Base-by-base conservation (phyloP, 2,888 invertebrate genomes). In the Mycalesis mineus region DNA sequence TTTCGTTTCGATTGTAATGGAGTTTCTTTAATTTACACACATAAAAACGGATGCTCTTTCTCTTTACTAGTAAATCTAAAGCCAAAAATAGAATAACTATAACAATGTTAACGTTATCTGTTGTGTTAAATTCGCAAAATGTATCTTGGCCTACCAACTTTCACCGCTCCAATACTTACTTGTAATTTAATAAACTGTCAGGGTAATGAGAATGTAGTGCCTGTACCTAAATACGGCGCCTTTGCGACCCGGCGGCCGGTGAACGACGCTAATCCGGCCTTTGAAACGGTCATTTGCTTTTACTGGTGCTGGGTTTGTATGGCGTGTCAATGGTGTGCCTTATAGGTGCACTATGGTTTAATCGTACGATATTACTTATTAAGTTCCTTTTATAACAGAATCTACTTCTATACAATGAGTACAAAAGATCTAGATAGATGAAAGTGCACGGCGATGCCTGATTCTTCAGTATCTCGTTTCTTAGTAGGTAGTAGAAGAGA, bases 171-270 rank as follows among this genome's bases (percentile, higher is more conserved):
- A 42, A 51, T 57, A 55, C 52, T 62, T 57, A 52, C 52, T 60
- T 57, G 60, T 62, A 55, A 55, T 60, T 62, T 62, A 62, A 60
- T 62, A 60, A 55, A 57, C 55, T 62, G 62, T 62, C 60, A 55
- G 14, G 11, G 53, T 62, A 62, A 62, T 62, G 62, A 62, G 62
- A 60, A 62, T 60, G 57, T 62, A 62, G 51, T 57, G 47, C 9
- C 44, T 41, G 45, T n/a, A 28, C 14, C 29, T 13, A 55, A 57
- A 50, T 37, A 56, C 50, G 49, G 55, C 52, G 40, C 53, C 48
- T 51, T 59, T 40, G 60, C 62, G 55, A 58, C 49, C 52, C 51
- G 52, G 29, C 22, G 22, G 33, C 37, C 58, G 39, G 48, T 31
- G 33, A 50, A 28, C 53, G 60, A 62, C 62, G 49, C 33, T 60